A percentile compares a stretch with the other conserved stretches of the same genome.
These are phyloP conservation scores for Callipepla squamata DNA, from an alignment of 2,113 vertebrate species.

Conservation along the genomic window DNA sequence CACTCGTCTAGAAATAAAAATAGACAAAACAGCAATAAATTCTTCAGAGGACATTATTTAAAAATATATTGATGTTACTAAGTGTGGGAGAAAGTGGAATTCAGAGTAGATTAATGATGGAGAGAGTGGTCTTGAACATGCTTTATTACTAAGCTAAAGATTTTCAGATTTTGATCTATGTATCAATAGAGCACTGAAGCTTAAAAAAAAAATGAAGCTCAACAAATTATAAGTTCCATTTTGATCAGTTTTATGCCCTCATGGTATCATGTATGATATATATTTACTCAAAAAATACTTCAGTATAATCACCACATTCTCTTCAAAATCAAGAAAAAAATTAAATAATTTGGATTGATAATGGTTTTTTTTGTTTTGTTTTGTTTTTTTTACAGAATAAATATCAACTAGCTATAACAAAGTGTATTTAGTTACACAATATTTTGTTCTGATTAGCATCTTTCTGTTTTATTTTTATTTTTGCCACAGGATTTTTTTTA, in stretches of 20 bases:
- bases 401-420: background rate
- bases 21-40: conserved; percentile 59
- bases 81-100: conserved; percentile 5
- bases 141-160: background rate
- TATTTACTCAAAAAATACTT: background rate
- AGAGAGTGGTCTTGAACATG: background rate
- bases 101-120: conserved; percentile 5
- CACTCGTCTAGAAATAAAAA: conserved; percentile 34
- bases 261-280: background rate
- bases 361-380: too few relatives aligned
- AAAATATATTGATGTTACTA: conserved; percentile 2
- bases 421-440: background rate
- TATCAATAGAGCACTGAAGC: background rate
- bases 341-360: fast-evolving
- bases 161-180: background rate
- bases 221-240: background rate
- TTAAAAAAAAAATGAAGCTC: background rate
- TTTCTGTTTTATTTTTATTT: background rate
- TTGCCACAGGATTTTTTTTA: background rate
- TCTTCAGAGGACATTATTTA: conserved; percentile 15
- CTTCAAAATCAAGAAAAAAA: background rate
- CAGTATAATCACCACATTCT: background rate
- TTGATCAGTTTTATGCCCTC: background rate
- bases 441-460: background rate
- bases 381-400: background rate